Percentiles rank a stretch among this genome's conserved stretches.
phyloP scores from a whole-genome alignment of 2,888 invertebrate genomes.

The Amphimallon solstitiale region DNA sequence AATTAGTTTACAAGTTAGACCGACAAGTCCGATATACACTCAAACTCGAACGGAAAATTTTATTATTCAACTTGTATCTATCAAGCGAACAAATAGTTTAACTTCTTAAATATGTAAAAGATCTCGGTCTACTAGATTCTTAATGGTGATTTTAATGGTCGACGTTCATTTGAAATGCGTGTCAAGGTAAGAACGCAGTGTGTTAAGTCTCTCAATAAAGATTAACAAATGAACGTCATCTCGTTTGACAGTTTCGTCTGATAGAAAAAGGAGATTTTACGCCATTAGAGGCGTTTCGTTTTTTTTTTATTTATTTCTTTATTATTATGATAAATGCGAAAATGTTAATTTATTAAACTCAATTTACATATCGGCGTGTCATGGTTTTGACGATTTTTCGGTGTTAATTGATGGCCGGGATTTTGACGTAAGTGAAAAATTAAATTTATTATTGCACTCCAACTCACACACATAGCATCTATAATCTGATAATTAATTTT shows the following conservation, averaged over 20 bases:
- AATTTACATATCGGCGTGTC: not conserved
- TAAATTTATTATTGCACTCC: too few species aligned
- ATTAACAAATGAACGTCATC: constrained; percentile 23
- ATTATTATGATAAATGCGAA: constrained; percentile 10
- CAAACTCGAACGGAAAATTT: not conserved
- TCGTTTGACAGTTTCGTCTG: constrained; percentile 9
- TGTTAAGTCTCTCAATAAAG: constrained; percentile 13
- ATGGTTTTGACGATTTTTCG: not conserved
- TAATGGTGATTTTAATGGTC: constrained; percentile 13
- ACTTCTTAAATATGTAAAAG: constrained; percentile 23
- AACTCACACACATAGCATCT: too few species aligned
- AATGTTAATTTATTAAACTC: constrained; percentile 15
- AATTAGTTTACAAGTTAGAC: too few species aligned
- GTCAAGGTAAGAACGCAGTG: constrained; percentile 13
- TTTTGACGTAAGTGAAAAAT: too few species aligned
- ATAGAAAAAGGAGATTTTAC: not conserved
- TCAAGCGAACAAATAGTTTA: constrained; percentile 3
- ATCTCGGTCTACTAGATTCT: not conserved
- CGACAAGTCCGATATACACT: too few species aligned
- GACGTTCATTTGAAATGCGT: not conserved
- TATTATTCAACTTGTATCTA: not conserved
- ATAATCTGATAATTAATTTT: too few species aligned
- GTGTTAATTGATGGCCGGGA: too few species aligned
- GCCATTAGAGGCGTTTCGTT: not conserved
- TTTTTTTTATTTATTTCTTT: too few species aligned